phyloP scores from a whole-genome alignment of 2,888 invertebrate species.

The Philonicus albiceps region DNA sequence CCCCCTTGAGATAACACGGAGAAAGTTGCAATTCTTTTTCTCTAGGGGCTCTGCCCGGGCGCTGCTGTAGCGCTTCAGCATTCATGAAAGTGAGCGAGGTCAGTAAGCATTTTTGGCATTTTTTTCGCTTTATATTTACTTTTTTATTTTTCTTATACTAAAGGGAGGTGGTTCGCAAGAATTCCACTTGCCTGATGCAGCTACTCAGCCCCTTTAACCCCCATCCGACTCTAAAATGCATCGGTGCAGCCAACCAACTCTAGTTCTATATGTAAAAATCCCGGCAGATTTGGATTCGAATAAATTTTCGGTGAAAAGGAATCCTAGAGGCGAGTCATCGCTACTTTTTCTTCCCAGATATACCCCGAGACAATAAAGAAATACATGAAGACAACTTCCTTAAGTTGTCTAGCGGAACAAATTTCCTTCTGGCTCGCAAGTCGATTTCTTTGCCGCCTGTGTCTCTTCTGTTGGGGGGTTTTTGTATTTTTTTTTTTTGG shows the following conservation, averaged over 20 bases:
- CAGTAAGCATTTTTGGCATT: neutral
- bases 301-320: constrained; percentile 20
- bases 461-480: neutral
- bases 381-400: constrained; percentile 39
- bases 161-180: neutral
- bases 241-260: neutral
- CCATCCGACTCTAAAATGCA: neutral
- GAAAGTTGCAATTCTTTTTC: neutral
- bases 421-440: constrained; percentile 1
- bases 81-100: neutral
- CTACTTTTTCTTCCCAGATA: neutral
- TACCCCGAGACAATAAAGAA: constrained; percentile 24
- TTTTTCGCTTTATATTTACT: neutral
- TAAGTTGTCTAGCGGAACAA: constrained; percentile 22
- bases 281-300: constrained; percentile 34
- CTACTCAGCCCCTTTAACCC: neutral
- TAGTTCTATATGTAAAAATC: constrained; percentile 27
- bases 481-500: neutral
- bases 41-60: neutral
- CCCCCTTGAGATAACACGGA: neutral
- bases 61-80: neutral
- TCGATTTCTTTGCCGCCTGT: neutral
- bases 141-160: neutral
- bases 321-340: constrained; percentile 15
- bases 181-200: neutral